A percentile compares a stretch with the other conserved stretches of the same genome.
These are phyloP conservation scores for Drosophila quadrilineata DNA, from an alignment of 1,140 invertebrate species.

Conservation along the genomic window DNA sequence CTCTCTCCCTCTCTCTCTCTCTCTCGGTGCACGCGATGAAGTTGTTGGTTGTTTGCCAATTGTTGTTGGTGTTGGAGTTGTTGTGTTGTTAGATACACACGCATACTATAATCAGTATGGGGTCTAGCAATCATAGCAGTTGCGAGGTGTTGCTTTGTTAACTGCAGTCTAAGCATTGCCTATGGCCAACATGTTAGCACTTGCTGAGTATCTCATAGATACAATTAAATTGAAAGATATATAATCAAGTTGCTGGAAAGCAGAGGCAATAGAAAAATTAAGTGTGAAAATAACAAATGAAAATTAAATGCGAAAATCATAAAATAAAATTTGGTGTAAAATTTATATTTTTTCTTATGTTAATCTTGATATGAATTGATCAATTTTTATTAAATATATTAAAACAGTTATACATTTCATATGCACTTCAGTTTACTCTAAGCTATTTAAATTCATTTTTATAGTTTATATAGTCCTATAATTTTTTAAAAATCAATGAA, in stretches of 20 bases:
- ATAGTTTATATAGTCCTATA: no score
- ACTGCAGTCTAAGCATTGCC: constrained; percentile 52
- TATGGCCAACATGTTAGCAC: constrained; percentile 29
- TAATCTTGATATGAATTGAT: no score
- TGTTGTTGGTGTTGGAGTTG: constrained; percentile 30
- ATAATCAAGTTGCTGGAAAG: neutral
- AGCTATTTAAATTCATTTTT: no score
- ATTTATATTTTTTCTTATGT: no score
- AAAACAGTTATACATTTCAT: no score
- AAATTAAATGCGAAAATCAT: constrained; percentile 76
- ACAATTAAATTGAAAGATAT: constrained; percentile 1
- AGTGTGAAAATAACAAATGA: constrained; percentile 70
- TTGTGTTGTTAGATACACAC: constrained; percentile 53
- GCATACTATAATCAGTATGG: constrained; percentile 48
- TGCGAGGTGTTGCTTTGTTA: constrained; percentile 69
- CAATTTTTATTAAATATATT: no score
- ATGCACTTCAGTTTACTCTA: no score
- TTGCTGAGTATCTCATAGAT: constrained; percentile 17
- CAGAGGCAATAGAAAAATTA: constrained; percentile 54
- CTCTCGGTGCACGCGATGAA: constrained; percentile 66
- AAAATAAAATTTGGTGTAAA: no score
- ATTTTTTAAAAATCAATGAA: no score
- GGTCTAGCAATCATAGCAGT: constrained; percentile 46
- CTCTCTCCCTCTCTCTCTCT: no score
- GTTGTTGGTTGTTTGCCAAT: constrained; percentile 36